A percentile compares a stretch with the other conserved stretches of the same genome.
Conservation (phyloP, 2,113 vertebrate genomes). For the Serinus canaria region DNA sequence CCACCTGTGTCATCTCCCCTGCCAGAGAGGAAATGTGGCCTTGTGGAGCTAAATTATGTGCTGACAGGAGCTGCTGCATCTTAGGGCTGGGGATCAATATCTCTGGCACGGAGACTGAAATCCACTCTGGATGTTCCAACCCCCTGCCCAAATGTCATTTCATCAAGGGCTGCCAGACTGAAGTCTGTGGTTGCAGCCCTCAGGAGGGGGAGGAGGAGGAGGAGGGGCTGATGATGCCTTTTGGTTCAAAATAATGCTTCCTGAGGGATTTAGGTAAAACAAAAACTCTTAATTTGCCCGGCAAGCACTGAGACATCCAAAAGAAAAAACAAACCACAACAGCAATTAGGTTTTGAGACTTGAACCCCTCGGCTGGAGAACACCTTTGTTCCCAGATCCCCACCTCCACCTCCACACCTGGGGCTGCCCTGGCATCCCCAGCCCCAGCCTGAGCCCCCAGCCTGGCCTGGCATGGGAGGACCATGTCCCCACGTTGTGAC, state of each 20-base stretch:
- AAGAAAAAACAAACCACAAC: background rate
- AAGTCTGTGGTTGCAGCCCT: background rate
- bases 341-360: background rate
- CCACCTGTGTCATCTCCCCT: background rate
- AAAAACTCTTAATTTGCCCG: background rate
- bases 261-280: background rate
- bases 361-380: fast-evolving
- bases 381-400: background rate
- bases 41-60: background rate
- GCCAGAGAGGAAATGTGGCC: background rate
- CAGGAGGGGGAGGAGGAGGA: background rate
- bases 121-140: background rate
- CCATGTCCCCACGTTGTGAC: background rate
- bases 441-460: background rate
- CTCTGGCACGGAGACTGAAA: background rate
- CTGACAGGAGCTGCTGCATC: background rate
- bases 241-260: background rate
- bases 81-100: background rate
- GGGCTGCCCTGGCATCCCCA: background rate
- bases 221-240: background rate
- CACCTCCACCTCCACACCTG: background rate
- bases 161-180: background rate
- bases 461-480: fast-evolving
- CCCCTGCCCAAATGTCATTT: background rate
- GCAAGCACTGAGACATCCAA: background rate